Percentiles rank a stretch among this genome's conserved stretches.
phyloP scores from a whole-genome alignment of 2,113 vertebrate genomes.

The Oceanites oceanicus region DNA sequence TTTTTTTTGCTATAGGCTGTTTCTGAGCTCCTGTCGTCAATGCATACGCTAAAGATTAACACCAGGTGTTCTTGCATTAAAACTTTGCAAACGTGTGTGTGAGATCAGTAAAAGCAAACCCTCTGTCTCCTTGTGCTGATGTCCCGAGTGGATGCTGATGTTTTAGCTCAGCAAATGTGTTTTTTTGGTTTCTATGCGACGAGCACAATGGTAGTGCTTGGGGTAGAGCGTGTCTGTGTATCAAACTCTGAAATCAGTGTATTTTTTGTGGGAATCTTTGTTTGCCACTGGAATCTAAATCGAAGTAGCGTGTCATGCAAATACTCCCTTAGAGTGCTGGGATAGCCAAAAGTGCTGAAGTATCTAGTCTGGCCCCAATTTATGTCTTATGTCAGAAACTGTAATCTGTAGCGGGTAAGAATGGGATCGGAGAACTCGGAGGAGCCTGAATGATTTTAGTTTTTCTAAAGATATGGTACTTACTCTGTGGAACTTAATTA shows the following conservation, averaged over 20 bases:
- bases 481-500: background rate
- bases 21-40: accelerated
- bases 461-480: background rate
- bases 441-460: background rate
- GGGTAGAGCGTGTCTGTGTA: too few relatives aligned
- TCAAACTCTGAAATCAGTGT: background rate
- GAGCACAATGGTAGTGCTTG: too few relatives aligned
- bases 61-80: accelerated
- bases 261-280: background rate
- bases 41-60: accelerated
- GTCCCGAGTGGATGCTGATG: accelerated
- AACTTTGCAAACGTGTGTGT: accelerated
- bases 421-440: accelerated
- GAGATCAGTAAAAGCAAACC: background rate
- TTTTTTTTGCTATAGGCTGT: accelerated
- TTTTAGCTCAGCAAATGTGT: background rate
- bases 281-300: background rate
- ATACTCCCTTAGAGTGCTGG: background rate
- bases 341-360: background rate
- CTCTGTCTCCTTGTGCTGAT: accelerated
- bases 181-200: accelerated
- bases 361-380: background rate
- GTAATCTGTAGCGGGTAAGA: background rate
- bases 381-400: background rate
- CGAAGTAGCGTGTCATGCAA: accelerated